These are phyloP conservation scores for Tenebrosternarchus preto DNA, from an alignment of 2,113 vertebrate genomes.

Conservation along the genomic window DNA sequence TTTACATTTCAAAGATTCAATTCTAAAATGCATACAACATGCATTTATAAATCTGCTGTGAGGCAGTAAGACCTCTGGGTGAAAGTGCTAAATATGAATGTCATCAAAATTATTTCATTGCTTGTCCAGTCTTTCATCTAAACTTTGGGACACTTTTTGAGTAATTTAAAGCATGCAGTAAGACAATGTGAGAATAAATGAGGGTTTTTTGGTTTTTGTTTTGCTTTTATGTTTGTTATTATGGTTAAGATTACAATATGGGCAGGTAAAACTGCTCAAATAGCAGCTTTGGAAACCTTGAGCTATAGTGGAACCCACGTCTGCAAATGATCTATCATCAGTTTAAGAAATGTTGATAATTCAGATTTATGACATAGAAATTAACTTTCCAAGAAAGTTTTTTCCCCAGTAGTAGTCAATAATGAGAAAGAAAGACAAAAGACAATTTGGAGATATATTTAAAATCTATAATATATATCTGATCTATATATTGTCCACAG, in stretches of 20 bases:
- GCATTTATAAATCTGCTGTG: neutral
- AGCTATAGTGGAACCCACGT: too few species aligned
- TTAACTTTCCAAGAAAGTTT: conserved; percentile 28
- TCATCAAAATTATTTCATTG: neutral
- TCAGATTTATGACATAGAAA: neutral
- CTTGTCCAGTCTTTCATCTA: neutral
- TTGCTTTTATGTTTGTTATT: too few species aligned
- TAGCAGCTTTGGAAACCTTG: neutral
- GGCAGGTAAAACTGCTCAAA: neutral
- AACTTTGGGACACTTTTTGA: neutral
- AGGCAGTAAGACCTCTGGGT: neutral
- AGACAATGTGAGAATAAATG: neutral
- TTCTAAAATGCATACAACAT: neutral
- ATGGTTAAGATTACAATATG: too few species aligned
- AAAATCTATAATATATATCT: too few species aligned
- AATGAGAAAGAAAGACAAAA: neutral
- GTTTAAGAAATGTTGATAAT: neutral
- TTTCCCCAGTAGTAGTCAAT: neutral
- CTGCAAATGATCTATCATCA: neutral
- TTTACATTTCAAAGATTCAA: neutral
- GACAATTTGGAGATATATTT: conserved; percentile 13
- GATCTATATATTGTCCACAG: conserved; percentile 19
- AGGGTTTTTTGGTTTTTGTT: neutral
- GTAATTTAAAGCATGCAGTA: neutral
- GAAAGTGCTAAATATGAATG: neutral